Conservation (phyloP, 1,140 invertebrate species). For the Euglossa dilemma region DNA sequence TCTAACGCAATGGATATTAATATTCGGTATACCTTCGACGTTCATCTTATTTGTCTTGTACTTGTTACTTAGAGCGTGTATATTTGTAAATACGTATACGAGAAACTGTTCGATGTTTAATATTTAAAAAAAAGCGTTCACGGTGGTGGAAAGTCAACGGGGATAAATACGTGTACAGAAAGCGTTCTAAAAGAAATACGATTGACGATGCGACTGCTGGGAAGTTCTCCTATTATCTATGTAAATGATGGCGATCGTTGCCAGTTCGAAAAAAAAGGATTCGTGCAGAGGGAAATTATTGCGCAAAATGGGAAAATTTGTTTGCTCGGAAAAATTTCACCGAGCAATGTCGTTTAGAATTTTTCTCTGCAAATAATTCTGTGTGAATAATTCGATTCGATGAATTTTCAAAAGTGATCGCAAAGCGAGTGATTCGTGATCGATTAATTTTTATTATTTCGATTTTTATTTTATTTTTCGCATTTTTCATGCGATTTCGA, state of each 20-base stretch:
- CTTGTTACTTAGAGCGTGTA: slow-evolving; percentile 3
- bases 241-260: neutral
- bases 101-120: slow-evolving; percentile 1
- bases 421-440: no score
- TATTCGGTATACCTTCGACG: neutral
- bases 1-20: neutral
- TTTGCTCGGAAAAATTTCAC: neutral
- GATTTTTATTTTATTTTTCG: no score
- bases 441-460: no score
- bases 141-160: no score
- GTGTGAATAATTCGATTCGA: no score
- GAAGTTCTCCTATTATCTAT: neutral
- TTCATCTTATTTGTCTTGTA: neutral
- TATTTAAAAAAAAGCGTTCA: neutral
- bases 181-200: neutral
- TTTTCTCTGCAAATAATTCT: slow-evolving; percentile 10
- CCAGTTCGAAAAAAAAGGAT: neutral
- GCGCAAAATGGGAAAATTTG: neutral
- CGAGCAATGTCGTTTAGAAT: neutral
- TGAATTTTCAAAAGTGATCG: neutral
- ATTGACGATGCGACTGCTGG: neutral
- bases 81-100: slow-evolving; percentile 25
- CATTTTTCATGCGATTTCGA: no score
- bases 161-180: neutral
- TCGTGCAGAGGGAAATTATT: neutral